Conservation (phyloP, 2,888 invertebrate species). For the Cantharis rustica region DNA sequence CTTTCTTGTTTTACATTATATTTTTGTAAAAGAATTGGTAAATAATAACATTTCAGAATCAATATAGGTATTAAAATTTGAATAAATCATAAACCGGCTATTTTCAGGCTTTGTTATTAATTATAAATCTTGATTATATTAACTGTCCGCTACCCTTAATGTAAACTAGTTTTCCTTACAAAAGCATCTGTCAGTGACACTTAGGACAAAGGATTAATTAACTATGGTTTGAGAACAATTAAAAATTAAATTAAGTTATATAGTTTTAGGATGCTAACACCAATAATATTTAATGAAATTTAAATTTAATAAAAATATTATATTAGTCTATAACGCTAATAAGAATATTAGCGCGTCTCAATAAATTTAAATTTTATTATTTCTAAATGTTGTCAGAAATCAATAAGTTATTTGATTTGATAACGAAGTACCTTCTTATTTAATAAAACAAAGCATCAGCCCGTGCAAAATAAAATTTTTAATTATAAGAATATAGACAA, state of each 20-base stretch:
- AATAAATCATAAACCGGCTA: conserved; percentile 19
- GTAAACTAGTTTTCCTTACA: conserved; percentile 30
- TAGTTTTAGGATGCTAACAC: not conserved
- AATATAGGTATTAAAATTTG: conserved; percentile 6
- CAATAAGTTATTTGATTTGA: not conserved
- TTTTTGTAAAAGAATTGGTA: not conserved
- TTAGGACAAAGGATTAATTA: conserved; percentile 44
- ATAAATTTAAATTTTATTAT: not conserved
- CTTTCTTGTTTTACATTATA: not conserved
- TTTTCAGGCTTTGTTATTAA: conserved; percentile 20
- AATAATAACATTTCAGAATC: not conserved
- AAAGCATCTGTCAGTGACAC: conserved; percentile 43
- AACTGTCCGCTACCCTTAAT: conserved; percentile 19
- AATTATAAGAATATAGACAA: not conserved
- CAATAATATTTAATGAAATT: not conserved
- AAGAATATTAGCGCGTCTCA: not conserved
- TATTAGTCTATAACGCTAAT: not conserved
- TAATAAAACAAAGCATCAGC: not conserved
- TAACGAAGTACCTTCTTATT: not conserved
- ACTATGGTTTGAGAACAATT: conserved; percentile 40
- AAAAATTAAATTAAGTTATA: conserved; percentile 35
- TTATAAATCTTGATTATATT: conserved; percentile 27
- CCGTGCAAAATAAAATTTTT: not conserved
- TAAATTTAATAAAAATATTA: not conserved
- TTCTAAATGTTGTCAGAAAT: not conserved